Percentiles rank a stretch among this genome's conserved stretches.
Evolutionary conservation across 2,113 vertebrate species (phyloP).

Genomic region (Etia nguti): DNA sequence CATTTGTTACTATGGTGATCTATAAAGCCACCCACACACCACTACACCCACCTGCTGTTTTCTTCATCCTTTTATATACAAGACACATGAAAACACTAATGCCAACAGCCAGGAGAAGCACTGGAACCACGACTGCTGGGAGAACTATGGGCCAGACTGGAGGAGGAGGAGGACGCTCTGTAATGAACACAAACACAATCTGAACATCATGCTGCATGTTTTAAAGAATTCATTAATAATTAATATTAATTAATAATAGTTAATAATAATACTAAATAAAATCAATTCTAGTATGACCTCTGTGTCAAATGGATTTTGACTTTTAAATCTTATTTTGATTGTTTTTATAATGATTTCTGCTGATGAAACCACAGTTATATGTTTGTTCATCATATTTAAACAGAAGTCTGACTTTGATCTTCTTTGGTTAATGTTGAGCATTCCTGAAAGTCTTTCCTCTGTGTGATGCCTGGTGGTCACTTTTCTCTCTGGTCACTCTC

Average conservation of each 20-base stretch:
- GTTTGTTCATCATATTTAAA: not conserved
- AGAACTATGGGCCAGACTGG: not conserved
- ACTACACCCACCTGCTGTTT: not conserved
- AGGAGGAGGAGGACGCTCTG: not conserved
- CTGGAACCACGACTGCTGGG: not conserved
- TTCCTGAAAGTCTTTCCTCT: not conserved
- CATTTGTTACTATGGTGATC: not conserved
- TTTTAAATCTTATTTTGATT: not conserved
- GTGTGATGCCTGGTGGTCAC: not conserved
- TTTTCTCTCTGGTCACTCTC: not conserved
- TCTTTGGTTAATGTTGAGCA: not conserved
- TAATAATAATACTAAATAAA: not conserved
- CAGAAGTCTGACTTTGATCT: not conserved
- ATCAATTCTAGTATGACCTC: accelerated
- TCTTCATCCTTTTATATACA: not conserved
- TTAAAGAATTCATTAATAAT: not conserved
- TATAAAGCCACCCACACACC: not conserved
- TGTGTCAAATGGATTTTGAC: not conserved
- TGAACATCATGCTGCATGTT: not conserved
- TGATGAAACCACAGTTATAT: not conserved
- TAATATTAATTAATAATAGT: not conserved
- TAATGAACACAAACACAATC: not conserved
- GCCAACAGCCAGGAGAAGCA: not conserved
- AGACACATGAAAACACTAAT: not conserved
- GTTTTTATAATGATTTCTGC: not conserved